A percentile compares a stretch with the other conserved stretches of the same genome.
Evolutionary conservation across 2,113 vertebrate species (phyloP).

Genomic region (Rhinichthys klamathensis): DNA sequence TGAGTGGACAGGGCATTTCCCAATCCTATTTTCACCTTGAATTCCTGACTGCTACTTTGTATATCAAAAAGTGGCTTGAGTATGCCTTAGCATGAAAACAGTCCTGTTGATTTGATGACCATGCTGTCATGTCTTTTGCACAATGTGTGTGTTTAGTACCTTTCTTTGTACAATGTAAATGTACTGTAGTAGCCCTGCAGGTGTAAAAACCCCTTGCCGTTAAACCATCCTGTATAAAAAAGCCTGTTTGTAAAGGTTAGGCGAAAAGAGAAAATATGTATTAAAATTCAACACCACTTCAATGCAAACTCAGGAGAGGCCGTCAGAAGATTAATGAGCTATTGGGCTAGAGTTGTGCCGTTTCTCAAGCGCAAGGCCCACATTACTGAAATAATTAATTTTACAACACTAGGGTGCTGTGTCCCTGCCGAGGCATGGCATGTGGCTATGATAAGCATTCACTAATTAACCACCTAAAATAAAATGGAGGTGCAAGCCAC

Average conservation of each 20-base stretch:
- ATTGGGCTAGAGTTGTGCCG: constrained; percentile 81
- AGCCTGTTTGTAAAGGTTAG: constrained; percentile 61
- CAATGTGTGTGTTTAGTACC: not conserved
- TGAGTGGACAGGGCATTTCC: not conserved
- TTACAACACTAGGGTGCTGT: constrained; percentile 84
- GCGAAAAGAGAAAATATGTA: constrained; percentile 62
- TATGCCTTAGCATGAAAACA: not conserved
- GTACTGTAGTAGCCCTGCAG: not conserved
- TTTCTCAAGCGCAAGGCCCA: constrained; percentile 77
- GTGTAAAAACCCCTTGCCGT: not conserved
- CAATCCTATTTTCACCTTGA: not conserved
- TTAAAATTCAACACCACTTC: constrained; percentile 78
- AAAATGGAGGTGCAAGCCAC: constrained; percentile 56
- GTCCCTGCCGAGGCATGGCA: constrained; percentile 67
- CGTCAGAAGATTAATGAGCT: constrained; percentile 89
- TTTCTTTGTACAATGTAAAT: constrained; percentile 10
- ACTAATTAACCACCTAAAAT: constrained; percentile 83
- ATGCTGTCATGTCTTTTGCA: not conserved
- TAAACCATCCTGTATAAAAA: not conserved
- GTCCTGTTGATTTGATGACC: not conserved
- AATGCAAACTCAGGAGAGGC: constrained; percentile 70
- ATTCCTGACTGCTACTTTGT: not conserved
- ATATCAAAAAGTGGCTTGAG: not conserved
- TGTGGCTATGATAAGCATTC: constrained; percentile 79
- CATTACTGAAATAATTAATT: constrained; percentile 86